Evolutionary conservation across 1,140 invertebrate genomes (phyloP), one percentile per base, ranked within the genome.

Genomic region (Bombus picipes): DNA sequence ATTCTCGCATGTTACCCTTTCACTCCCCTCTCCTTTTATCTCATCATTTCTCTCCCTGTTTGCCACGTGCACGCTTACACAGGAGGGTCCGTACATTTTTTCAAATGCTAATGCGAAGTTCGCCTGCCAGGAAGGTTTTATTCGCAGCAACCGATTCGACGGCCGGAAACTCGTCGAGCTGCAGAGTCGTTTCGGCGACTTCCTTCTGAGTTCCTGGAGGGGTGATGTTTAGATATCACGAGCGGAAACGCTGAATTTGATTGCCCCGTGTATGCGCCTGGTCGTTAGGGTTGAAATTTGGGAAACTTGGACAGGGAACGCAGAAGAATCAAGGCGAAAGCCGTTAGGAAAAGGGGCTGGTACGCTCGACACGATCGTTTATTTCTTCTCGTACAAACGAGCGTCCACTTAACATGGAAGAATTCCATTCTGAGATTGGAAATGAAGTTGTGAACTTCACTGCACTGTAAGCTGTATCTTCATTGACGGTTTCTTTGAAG

Each of bases 91-190:
- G 76, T 65, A 79, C 62, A 79, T 79, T 79, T 84, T 37, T 84
- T 79, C 76, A 34, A 71, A 84, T 79, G 76, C 68, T 80, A 84
- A 84, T 84, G 76, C 76, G 25, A 70, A 43, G 76, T 72, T 84
- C 83, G 77, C 76, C 53, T 43, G 70, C 41, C 28, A 34, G 39
- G 25, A 32, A 13, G 59, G 28, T 32, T 84, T 84, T 78, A 71
- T 84, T 71, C 28, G 47, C 65, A 28, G 13, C 41, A 4, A n/a
- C 15, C 66, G 43, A 72, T 71, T 34, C 53, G 53, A 28, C 70
- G 37, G 1, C 62, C 81, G 81, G 81, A 77, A 37, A 57, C 43
- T 28, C 3, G 59, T 28, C 59, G 12, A 68, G 57, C 57, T 41
- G 57, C 12, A 80, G 15, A 59, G 8, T 10, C 53, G 32, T 72